Evolutionary conservation across 2,113 vertebrate genomes (phyloP), one percentile per base, ranked within the genome.

Genomic region (Cranoglanis bouderius): DNA sequence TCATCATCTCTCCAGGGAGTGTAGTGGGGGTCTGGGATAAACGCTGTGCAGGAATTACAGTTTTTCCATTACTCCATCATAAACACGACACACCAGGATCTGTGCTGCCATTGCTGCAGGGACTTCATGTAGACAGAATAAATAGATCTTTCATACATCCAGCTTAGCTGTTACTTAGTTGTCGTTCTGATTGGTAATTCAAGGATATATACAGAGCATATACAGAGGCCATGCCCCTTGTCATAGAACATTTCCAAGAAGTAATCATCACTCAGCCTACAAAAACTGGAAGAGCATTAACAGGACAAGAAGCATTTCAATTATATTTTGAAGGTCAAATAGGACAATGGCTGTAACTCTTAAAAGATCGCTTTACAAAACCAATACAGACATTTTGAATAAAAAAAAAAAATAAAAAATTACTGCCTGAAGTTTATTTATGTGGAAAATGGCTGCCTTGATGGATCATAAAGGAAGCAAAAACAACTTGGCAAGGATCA

Each of bases 51-150:
- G 46, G 70, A n/a, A 57, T 87, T 75, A 75, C 24, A 29, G 32
- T 65, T 85, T 55, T 51, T 77, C 81, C 35, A 57, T 85, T 81
- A 57, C 86, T 82, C 19, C 26, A 65, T 65, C 19, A 55, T 6
- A 26, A 83, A 61, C 40, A 43, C n/a, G 18, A n/a, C 38, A 55
- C 81, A 57, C 35, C 24, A 83, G 13, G 77, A 74, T 57, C 40
- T 59, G 65, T 55, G 26, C 12, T 46, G 55, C 24, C 65, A 82
- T 40, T 38, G 24, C 49, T 55, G 32, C 35, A 46, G 51, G 29
- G 13, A 74, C 16, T 51, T 72, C 38, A 75, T 8, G 35, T 10
- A 59, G 51, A 5, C 40, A 13, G 72, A 61, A 61, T 78, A 78
- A 53, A 65, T 16, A 63, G 9, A 29, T 65, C 43, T 53, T 67